These are phyloP conservation scores for Brienomyrus longianalis DNA, from an alignment of 2,113 vertebrate genomes.

Conservation along the genomic window DNA sequence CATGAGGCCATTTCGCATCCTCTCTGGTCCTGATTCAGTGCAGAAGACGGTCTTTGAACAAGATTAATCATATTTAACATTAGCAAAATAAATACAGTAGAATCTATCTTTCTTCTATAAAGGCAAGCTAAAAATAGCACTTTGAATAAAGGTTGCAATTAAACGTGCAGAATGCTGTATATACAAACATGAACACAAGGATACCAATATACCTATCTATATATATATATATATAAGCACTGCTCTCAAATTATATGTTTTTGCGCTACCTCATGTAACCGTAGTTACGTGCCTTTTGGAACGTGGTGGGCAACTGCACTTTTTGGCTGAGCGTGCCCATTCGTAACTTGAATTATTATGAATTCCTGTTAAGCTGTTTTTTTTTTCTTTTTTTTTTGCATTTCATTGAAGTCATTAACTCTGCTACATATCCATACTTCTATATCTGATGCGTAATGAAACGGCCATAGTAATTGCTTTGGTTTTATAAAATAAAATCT, in stretches of 20 bases:
- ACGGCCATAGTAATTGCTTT: slow-evolving; percentile 61
- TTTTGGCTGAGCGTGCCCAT: slow-evolving; percentile 30
- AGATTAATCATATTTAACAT: slow-evolving; percentile 34
- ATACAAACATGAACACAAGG: slow-evolving; percentile 59
- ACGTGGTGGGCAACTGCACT: slow-evolving; percentile 25
- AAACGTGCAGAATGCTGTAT: slow-evolving; percentile 62
- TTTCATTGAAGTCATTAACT: slow-evolving; percentile 66
- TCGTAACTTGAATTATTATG: slow-evolving; percentile 24
- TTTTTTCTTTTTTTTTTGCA: slow-evolving; percentile 63
- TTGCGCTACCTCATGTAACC: slow-evolving; percentile 62
- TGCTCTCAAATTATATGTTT: slow-evolving; percentile 49
- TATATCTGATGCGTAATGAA: slow-evolving; percentile 35
- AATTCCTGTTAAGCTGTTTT: slow-evolving; percentile 33
- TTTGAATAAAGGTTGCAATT: slow-evolving; percentile 50
- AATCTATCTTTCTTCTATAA: slow-evolving; percentile 40
- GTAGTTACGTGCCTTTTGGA: slow-evolving; percentile 49
- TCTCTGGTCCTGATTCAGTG: slow-evolving; percentile 36
- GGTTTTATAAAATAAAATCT: slow-evolving; percentile 68
- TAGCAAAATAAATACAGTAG: slow-evolving; percentile 47
- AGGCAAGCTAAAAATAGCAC: slow-evolving; percentile 56
- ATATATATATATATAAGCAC: slow-evolving; percentile 42
- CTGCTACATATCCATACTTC: slow-evolving; percentile 68
- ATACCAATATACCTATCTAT: slow-evolving; percentile 40
- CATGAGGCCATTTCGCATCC: neutral
- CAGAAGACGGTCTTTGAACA: slow-evolving; percentile 29